Evolutionary conservation across 2,888 invertebrate species (phyloP), one percentile per base, ranked within the genome.

Genomic region (Mamestra brassicae): DNA sequence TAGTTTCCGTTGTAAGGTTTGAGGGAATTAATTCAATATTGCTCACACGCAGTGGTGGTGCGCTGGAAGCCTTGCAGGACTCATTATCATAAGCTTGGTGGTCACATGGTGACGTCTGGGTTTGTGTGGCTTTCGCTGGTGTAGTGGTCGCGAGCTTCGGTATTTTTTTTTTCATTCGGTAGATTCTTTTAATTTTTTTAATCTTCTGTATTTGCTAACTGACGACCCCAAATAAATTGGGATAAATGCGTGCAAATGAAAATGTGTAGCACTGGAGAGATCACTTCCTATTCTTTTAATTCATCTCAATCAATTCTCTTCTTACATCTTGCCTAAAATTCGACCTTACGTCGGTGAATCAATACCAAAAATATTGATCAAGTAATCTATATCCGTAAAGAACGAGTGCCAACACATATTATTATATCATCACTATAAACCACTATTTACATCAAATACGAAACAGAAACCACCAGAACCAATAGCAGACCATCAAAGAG

Each of bases 1-100:
- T 86, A 86, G 60, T 61, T 62, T 64, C 47, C 64, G 34, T 85
- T 85, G 68, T 83, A 86, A 73, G 86, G 86, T 80, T 86, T 85
- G 69, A 78, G 50, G 7, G 65, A 81, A 81, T 83, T 86, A 86
- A 84, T 86, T 80, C 77, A 86, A 83, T 84, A 86, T 83, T 84
- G 78, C 58, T 81, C 67, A 68, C 38, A 78, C 79, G 85, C 78
- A 79, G 78, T 71, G 47, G 55, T 62, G 65, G 1, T 71, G 65
- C 47, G 17, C 36, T 47, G 36, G 86, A 84, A 85, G 75, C 86
- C 86, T 66, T 81, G 62, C 38, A 61, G 71, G 42, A 55, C 38
- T 70, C 62, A 84, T 86, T 86, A 80, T 15, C 83, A 86, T 86
- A 86, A 86, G 84, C 84, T 75, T 57, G 11, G 11, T 66, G n/a